Conservation (phyloP, 2,113 vertebrate genomes). For the Myotis davidii region DNA sequence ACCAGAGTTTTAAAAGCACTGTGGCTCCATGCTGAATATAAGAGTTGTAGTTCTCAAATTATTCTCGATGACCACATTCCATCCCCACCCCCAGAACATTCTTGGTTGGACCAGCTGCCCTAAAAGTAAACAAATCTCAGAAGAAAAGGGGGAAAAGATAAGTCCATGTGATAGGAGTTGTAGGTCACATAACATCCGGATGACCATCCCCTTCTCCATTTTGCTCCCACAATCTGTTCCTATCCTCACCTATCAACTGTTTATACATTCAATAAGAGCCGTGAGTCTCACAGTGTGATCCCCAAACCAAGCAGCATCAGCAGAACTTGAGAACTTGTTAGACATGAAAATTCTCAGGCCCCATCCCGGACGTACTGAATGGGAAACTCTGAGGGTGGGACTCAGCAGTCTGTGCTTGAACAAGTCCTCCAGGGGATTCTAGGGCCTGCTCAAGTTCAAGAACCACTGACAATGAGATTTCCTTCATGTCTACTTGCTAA, state of each 20-base stretch:
- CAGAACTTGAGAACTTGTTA: not conserved
- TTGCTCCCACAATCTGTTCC: not conserved
- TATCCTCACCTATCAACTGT: not conserved
- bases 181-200: not conserved
- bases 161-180: not conserved
- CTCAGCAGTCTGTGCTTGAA: not conserved
- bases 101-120: not conserved
- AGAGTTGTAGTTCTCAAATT: not conserved
- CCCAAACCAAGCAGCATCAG: not conserved
- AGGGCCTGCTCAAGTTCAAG: not conserved
- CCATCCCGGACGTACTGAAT: not conserved
- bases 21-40: not conserved
- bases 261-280: not conserved
- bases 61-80: not conserved
- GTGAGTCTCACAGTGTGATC: not conserved
- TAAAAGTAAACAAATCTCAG: not conserved
- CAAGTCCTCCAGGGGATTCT: not conserved
- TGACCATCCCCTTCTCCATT: not conserved
- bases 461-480: not conserved
- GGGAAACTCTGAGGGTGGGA: not conserved
- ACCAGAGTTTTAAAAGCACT: conserved; percentile 13
- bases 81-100: not conserved
- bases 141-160: not conserved
- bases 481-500: not conserved
- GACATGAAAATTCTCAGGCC: not conserved